These are phyloP conservation scores for Tragelaphus strepsiceros DNA, from an alignment of 2,113 vertebrate species.

Conservation along the genomic window DNA sequence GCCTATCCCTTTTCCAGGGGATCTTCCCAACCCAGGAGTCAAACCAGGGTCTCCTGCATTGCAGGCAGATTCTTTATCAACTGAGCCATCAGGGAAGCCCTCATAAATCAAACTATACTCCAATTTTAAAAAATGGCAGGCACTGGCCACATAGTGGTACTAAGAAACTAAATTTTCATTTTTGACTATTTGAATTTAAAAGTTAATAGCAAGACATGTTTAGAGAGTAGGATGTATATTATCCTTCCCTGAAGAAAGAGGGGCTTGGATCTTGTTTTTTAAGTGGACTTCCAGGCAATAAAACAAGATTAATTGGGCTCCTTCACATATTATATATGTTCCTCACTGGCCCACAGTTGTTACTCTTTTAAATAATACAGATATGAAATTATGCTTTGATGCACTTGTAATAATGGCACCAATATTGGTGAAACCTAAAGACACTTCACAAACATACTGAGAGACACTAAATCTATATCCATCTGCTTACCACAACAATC, in stretches of 20 bases:
- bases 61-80: background rate
- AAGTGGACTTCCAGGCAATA: background rate
- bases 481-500: background rate
- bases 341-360: background rate
- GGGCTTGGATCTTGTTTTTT: background rate
- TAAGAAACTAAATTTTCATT: background rate
- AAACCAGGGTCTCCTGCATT: too few relatives aligned
- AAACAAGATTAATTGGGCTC: rapidly evolving
- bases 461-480: background rate
- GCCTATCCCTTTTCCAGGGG: background rate
- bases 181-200: background rate
- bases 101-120: background rate
- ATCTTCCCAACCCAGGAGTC: background rate
- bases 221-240: background rate
- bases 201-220: background rate
- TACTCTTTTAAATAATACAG: background rate
- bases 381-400: background rate
- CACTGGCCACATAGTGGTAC: rapidly evolving
- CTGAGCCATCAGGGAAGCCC: background rate
- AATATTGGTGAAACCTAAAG: background rate
- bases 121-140: rapidly evolving
- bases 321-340: rapidly evolving
- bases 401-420: background rate
- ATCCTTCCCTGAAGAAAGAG: background rate
- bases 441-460: background rate